Evolutionary conservation across 2,888 invertebrate genomes (phyloP).

Genomic region (Chymomyza fuscimana): DNA sequence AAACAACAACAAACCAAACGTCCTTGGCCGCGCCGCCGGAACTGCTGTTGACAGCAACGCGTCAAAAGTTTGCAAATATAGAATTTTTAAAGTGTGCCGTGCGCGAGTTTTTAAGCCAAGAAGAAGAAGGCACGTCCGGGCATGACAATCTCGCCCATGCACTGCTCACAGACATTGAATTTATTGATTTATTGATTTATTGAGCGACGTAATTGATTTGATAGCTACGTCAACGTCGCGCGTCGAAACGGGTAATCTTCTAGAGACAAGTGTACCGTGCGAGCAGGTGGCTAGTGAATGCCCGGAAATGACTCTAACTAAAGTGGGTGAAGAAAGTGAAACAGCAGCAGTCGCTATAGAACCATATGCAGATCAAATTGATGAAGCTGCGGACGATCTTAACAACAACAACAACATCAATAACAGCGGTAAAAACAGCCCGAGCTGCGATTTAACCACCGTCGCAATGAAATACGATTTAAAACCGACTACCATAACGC

Average conservation of each 20-base stretch:
- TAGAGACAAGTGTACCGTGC: constrained; percentile 37
- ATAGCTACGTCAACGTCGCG: constrained; percentile 33
- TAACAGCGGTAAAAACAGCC: constrained; percentile 18
- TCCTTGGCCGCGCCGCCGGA: constrained; percentile 12
- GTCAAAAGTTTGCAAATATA: constrained; percentile 40
- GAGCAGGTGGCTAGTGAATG: constrained; percentile 38
- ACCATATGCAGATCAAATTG: constrained; percentile 45
- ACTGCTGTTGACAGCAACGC: constrained; percentile 1
- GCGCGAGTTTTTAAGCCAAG: constrained; percentile 45
- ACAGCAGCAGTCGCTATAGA: constrained; percentile 49
- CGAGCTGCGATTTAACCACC: constrained; percentile 4
- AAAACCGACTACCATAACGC: constrained; percentile 45
- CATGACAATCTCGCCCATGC: neutral
- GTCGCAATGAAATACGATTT: constrained; percentile 73
- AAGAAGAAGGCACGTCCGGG: neutral
- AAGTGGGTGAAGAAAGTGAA: constrained; percentile 63
- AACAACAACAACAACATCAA: constrained; percentile 36
- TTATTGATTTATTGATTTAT: constrained; percentile 50
- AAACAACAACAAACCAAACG: constrained; percentile 31
- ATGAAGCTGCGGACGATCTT: constrained; percentile 51
- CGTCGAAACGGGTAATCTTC: constrained; percentile 56
- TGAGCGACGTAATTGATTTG: constrained; percentile 54
- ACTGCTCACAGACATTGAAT: constrained; percentile 44
- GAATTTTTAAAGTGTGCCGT: constrained; percentile 57
- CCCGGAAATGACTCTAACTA: constrained; percentile 67